Evolutionary conservation across 2,113 vertebrate genomes (phyloP).

Genomic region (Indri indri): DNA sequence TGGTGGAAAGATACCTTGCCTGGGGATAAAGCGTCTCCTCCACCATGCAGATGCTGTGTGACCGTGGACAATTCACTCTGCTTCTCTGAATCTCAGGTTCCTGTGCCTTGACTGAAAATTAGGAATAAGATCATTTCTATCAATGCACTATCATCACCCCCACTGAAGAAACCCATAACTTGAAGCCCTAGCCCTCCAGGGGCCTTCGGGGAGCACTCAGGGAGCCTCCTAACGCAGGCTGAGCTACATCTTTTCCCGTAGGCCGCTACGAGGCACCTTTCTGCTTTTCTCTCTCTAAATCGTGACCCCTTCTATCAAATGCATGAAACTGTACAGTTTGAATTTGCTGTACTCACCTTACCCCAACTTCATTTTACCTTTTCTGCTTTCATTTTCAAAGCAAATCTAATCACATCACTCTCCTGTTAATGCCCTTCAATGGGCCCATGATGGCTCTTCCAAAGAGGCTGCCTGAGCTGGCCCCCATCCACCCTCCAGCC

Average conservation of each 20-base stretch:
- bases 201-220: fast-evolving
- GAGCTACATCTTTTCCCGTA: neutral
- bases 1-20: neutral
- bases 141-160: neutral
- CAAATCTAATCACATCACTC: neutral
- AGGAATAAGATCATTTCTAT: neutral
- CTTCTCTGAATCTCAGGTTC: neutral
- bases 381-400: neutral
- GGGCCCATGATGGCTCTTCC: neutral
- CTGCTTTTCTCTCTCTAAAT: neutral
- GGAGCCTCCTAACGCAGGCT: neutral
- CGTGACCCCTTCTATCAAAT: neutral
- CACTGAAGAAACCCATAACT: neutral
- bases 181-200: neutral
- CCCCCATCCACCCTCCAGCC: neutral
- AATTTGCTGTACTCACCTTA: neutral
- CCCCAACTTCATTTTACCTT: neutral
- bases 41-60: neutral
- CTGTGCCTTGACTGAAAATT: neutral
- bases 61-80: neutral
- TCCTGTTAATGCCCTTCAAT: neutral
- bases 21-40: neutral
- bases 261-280: no score
- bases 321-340: neutral
- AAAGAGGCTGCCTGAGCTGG: neutral